phyloP scores from a whole-genome alignment of 1,140 invertebrate species.

The Oreohelix idahoensis region DNA sequence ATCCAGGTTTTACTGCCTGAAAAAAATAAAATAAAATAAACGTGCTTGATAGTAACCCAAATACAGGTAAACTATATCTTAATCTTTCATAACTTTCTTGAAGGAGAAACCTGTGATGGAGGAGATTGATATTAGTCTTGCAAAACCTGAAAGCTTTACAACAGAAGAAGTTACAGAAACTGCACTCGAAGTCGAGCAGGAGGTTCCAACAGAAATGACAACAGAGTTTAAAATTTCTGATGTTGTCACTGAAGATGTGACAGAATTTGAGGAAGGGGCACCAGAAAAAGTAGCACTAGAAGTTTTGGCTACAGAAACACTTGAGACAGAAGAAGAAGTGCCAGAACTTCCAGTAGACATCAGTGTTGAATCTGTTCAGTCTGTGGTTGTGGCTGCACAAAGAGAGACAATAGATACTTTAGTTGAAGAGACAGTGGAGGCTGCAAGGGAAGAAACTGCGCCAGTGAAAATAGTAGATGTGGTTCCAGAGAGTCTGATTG shows the following conservation, averaged over 20 bases:
- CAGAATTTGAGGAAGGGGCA: constrained; percentile 11
- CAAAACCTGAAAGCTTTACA: background rate
- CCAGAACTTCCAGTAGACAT: constrained; percentile 22
- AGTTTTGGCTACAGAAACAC: constrained; percentile 1
- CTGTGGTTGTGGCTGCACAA: constrained; percentile 16
- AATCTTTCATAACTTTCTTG: constrained; percentile 11
- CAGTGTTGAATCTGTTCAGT: background rate
- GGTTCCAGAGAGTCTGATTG: background rate
- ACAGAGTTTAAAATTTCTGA: background rate
- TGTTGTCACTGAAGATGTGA: background rate
- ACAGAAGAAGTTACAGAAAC: background rate
- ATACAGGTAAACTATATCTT: background rate
- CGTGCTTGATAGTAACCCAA: background rate
- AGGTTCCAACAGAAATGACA: background rate
- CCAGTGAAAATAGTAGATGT: background rate
- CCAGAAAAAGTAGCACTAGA: constrained; percentile 24
- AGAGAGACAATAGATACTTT: constrained; percentile 39
- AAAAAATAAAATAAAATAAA: background rate
- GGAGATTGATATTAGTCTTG: constrained; percentile 27
- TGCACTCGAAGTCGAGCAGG: constrained; percentile 2
- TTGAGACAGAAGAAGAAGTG: background rate
- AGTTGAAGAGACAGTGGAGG: constrained; percentile 33
- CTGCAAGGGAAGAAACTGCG: constrained; percentile 30
- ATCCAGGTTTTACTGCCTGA: background rate
- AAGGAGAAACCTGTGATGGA: background rate